These are phyloP conservation scores for Drosophila neotestacea DNA, from an alignment of 2,888 invertebrate species.

Conservation along the genomic window DNA sequence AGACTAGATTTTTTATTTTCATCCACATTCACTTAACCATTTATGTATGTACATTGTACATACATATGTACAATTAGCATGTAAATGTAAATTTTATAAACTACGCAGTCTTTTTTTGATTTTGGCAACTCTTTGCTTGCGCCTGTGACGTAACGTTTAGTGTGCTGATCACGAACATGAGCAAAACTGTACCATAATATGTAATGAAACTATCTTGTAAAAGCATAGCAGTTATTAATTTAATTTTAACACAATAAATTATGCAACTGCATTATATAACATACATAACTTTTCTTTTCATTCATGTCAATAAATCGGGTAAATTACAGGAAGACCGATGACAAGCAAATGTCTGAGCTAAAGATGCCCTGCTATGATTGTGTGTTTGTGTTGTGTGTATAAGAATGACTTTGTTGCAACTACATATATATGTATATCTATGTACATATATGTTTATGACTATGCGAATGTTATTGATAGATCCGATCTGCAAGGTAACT, in stretches of 20 bases:
- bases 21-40: constrained; percentile 23
- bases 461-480: constrained; percentile 15
- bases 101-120: constrained; percentile 25
- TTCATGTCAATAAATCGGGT: not conserved
- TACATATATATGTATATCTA: not conserved
- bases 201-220: not conserved
- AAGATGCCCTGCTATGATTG: not conserved
- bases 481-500: constrained; percentile 35
- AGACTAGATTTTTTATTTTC: constrained; percentile 1
- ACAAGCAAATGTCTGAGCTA: not conserved
- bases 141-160: constrained; percentile 14
- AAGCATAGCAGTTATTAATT: not conserved
- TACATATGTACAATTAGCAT: constrained; percentile 3
- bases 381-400: constrained; percentile 19
- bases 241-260: not conserved
- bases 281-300: not conserved
- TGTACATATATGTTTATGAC: not conserved
- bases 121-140: constrained; percentile 16
- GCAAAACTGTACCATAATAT: not conserved
- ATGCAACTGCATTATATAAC: not conserved
- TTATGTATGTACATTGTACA: not conserved
- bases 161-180: constrained; percentile 20
- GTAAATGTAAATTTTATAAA: constrained; percentile 15
- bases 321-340: not conserved
- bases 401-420: constrained; percentile 16